Evolutionary conservation across 2,113 vertebrate genomes (phyloP).

Genomic region (Eira barbara): DNA sequence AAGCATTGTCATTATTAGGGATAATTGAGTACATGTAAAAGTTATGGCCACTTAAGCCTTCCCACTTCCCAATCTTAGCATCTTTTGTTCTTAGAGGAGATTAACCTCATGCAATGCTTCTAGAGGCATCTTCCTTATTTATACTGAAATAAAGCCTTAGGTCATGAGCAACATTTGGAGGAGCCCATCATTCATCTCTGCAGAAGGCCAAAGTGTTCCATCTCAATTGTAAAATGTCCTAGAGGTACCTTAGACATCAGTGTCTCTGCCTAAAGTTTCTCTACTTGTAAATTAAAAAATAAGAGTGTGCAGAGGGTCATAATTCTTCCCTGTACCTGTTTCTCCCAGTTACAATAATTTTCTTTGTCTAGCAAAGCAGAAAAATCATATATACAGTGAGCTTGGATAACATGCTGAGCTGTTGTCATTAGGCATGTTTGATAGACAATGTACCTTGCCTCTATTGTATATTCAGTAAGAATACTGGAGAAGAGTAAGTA

Average conservation of each 20-base stretch:
- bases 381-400: conserved; percentile 63
- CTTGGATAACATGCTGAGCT: conserved; percentile 46
- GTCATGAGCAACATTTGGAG: conserved; percentile 56
- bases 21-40: neutral
- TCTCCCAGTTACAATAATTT: conserved; percentile 73
- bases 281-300: conserved; percentile 72
- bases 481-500: neutral
- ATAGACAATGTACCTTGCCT: neutral
- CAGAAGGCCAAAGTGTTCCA: conserved; percentile 42
- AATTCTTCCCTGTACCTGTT: conserved; percentile 67
- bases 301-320: conserved; percentile 53
- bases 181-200: neutral
- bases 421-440: neutral
- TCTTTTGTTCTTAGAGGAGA: conserved; percentile 33
- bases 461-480: neutral
- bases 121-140: conserved; percentile 50
- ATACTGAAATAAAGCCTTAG: neutral
- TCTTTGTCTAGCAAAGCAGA: conserved; percentile 66
- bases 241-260: neutral
- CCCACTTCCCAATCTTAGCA: neutral
- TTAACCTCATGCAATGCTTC: conserved; percentile 44
- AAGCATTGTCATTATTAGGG: neutral
- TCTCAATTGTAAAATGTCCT: conserved; percentile 54
- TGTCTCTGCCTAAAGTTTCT: conserved; percentile 42
- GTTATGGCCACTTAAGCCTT: neutral